These are phyloP conservation scores for Oreocharis arfaki DNA, from an alignment of 2,113 vertebrate species.

Conservation along the genomic window DNA sequence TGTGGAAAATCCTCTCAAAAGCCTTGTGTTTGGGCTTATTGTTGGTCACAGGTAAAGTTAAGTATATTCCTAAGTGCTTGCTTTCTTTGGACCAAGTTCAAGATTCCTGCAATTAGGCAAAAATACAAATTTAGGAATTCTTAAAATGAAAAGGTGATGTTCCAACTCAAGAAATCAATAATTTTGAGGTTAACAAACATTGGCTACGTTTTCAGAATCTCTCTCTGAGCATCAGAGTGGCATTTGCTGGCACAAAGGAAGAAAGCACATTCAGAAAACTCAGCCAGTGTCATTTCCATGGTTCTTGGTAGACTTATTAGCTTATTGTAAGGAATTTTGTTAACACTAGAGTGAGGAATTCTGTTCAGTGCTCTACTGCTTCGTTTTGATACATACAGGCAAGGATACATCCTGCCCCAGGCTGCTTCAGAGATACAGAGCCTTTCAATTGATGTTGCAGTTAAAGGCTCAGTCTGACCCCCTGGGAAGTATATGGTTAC, in stretches of 20 bases:
- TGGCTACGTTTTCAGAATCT: neutral
- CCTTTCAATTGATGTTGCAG: neutral
- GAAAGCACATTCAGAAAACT: neutral
- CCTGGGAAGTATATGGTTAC: neutral
- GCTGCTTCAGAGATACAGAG: neutral
- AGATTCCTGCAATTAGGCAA: neutral
- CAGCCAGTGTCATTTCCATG: neutral
- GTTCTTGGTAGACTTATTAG: neutral
- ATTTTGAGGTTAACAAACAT: neutral
- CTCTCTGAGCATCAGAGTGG: neutral
- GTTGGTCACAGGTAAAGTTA: neutral
- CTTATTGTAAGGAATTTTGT: neutral
- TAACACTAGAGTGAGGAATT: neutral
- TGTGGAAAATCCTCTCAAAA: slow-evolving; percentile 13
- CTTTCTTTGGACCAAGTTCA: neutral
- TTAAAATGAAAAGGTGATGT: neutral
- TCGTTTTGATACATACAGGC: neutral
- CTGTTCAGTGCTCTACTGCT: neutral
- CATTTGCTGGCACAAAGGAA: neutral
- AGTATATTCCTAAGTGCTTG: neutral
- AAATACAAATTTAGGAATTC: neutral
- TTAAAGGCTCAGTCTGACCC: slow-evolving; percentile 3
- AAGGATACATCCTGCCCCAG: neutral
- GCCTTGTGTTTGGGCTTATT: neutral
- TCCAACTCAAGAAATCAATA: neutral